Percentiles rank a stretch among this genome's conserved stretches.
phyloP scores from a whole-genome alignment of 2,797 vertebrate genomes.

The Macropodus opercularis region DNA sequence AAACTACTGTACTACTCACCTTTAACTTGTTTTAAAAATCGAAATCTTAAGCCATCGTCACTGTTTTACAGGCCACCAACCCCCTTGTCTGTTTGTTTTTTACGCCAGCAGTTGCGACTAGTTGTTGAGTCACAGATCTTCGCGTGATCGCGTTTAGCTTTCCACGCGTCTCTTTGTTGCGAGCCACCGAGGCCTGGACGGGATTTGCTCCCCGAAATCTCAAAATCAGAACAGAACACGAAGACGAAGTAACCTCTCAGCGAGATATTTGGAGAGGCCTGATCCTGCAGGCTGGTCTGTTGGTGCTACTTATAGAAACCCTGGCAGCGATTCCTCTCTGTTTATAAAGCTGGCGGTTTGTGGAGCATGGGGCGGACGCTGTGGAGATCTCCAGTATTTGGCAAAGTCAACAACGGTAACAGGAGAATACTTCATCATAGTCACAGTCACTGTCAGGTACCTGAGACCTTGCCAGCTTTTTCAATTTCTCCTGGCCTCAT shows the following conservation, averaged over 20 bases:
- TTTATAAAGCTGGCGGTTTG: slow-evolving; percentile 68
- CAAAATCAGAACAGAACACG: slow-evolving; percentile 59
- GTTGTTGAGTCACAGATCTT: slow-evolving; percentile 50
- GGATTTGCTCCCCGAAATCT: slow-evolving; percentile 40
- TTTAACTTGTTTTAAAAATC: too few species aligned
- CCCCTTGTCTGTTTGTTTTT: too few species aligned
- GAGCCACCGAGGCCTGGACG: slow-evolving; percentile 25
- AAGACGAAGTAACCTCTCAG: slow-evolving; percentile 64
- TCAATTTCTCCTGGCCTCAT: slow-evolving; percentile 75
- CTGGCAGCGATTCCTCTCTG: slow-evolving; percentile 60
- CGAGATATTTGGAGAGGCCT: slow-evolving; percentile 58
- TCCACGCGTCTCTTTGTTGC: slow-evolving; percentile 19
- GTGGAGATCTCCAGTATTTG: slow-evolving; percentile 77
- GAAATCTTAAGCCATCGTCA: too few species aligned
- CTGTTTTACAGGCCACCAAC: too few species aligned
- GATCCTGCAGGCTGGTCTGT: slow-evolving; percentile 59
- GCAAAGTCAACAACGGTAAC: slow-evolving; percentile 77
- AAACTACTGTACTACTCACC: too few species aligned
- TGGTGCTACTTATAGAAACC: slow-evolving; percentile 68
- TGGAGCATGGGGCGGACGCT: slow-evolving; percentile 61
- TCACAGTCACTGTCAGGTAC: slow-evolving; percentile 80
- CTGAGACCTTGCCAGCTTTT: slow-evolving; percentile 77
- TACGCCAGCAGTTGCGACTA: slow-evolving; percentile 34
- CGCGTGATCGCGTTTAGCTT: slow-evolving; percentile 29
- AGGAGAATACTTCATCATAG: slow-evolving; percentile 81